Base-by-base conservation (phyloP, 2,113 vertebrate species). In the Xiphophorus maculatus region DNA sequence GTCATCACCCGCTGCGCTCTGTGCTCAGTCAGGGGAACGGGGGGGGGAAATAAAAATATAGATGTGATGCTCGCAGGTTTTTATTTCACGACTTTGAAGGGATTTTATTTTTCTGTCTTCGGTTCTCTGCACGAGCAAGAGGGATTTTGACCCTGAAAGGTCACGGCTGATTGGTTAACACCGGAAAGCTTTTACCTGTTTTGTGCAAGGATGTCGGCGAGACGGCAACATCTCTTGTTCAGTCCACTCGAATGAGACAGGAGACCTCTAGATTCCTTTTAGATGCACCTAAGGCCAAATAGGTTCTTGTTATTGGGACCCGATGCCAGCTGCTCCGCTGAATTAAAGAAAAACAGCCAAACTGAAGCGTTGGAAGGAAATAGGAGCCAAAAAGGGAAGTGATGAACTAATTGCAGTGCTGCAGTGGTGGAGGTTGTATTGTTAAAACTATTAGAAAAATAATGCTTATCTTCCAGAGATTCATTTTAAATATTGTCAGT, bases 131-230 rank as follows among this genome's bases (percentile, higher is more conserved):
- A 79, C 33, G 60, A 77, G 80, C 37, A 17, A 65, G 82, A 40
- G 85, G 65, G 78, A 78, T 15, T 68, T 51, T 44, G 73, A 82
- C 81, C 88, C 81, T 69, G 76, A 86, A 90, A 90, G 83, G 88
- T 90, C 87, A 90, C 83, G 71, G 71, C 63, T 87, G 88, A 92
- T 88, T 90, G 88, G 86, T 80, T 87, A 87, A 90, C 86, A 84
- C 85, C 82, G 74, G 76, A 90, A 92, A 90, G 86, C 86, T 87
- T 88, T 88, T 87, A 89, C 65, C 76, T 72, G 71, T 80, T 88
- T 88, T 82, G 79, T 71, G 77, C 68, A 12, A 69, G 73, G 74
- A 81, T 69, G 71, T 81, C 73, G 82, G 66, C 67, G 44, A 22
- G 27, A 35, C 5, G 40, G 77, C 68, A 82, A 71, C 79, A 80